Base-by-base conservation (phyloP, 2,888 invertebrate genomes). In the Caenorhabditis japonica region DNA sequence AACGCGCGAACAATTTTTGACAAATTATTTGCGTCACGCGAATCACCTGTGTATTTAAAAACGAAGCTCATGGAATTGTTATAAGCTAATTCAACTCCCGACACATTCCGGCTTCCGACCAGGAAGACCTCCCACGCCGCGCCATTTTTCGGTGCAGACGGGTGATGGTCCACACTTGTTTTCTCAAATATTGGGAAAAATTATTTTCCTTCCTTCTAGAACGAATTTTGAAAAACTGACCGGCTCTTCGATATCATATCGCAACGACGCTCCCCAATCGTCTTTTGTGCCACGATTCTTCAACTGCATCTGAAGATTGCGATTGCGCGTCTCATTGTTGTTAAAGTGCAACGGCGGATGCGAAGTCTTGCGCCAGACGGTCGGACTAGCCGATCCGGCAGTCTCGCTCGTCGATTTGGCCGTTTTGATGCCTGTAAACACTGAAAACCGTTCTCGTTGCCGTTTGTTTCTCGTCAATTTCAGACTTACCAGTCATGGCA, bases 301-400 rank as follows among this genome's bases (percentile, higher is more conserved):
- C 30, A 69, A 21, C 25, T 75, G 75, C 41, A 75, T 49, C 23
- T 75, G 75, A 13, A 75, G 46, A 60, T 70, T 64, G 25, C 58
- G 36, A 25, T 73, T 72, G 1, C 72, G 44, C 1, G 72, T 60
- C 27, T 68, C 68, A 38, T 71, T 71, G 34, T 75, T 75, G 52
- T 75, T 71, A 46, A 66, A 60, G 36, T 60, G 58, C 1, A 74
- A 33, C 27, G 80, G 76, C 3, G 80, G 80, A 61, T 80, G 80
- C 1, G 76, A 76, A 3, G 76, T 64, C 30, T 80, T 80, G 7
- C 80, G 46, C 76, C 77, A 80, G 19, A 80, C 76, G 1, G 76
- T 68, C 41, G 61, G 58, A 38, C 61, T 72, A 30, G 74, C 58
- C 13, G 64, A 58, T 33, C 38, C 64, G 3, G 55, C 51, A 21